These are phyloP conservation scores for Euspilapteryx auroguttella DNA, from an alignment of 2,888 invertebrate genomes.

Conservation along the genomic window DNA sequence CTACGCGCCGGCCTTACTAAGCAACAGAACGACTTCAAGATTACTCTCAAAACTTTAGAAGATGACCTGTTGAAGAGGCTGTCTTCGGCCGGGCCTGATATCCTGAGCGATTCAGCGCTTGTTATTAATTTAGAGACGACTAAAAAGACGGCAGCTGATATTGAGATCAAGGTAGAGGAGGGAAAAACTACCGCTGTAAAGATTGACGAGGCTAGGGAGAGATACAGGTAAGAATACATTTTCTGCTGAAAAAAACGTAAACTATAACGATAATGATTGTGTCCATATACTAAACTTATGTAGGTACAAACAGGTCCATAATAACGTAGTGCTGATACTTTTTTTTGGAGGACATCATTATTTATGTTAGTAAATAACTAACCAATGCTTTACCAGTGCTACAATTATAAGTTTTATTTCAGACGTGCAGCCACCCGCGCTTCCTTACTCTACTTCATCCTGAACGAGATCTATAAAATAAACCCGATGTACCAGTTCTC, in stretches of 20 bases:
- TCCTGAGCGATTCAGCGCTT: slow-evolving; percentile 85
- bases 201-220: slow-evolving; percentile 90
- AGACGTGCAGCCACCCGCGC: slow-evolving; percentile 82
- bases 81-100: slow-evolving; percentile 89
- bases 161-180: slow-evolving; percentile 83
- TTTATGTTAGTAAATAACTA: too few species aligned
- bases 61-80: slow-evolving; percentile 85
- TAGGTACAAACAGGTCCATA: too few species aligned
- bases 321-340: too few species aligned
- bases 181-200: slow-evolving; percentile 83
- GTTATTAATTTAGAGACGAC: slow-evolving; percentile 93
- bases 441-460: slow-evolving; percentile 88
- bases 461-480: slow-evolving; percentile 89
- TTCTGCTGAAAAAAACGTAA: too few species aligned
- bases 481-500: slow-evolving; percentile 97
- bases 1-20: slow-evolving; percentile 82
- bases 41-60: slow-evolving; percentile 87
- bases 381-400: too few species aligned
- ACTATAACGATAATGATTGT: too few species aligned
- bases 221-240: slow-evolving; percentile 73
- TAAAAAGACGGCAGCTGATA: slow-evolving; percentile 89
- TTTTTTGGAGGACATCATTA: too few species aligned
- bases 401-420: too few species aligned
- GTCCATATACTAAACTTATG: too few species aligned
- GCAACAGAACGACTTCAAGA: slow-evolving; percentile 94